Evolutionary conservation across 2,113 vertebrate species (phyloP).

Genomic region (Psephotus haematonotus): DNA sequence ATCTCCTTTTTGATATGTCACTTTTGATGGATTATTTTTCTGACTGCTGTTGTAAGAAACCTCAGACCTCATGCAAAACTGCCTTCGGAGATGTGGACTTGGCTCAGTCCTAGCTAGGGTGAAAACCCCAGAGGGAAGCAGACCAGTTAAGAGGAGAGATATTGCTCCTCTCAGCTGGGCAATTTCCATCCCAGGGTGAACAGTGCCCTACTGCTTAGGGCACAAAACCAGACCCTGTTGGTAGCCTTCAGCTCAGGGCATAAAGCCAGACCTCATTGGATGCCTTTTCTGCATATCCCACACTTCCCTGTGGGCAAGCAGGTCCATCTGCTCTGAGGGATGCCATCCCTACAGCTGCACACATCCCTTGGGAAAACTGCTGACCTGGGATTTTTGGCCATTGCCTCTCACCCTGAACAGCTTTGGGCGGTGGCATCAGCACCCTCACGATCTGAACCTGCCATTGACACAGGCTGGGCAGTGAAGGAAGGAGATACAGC

Average conservation of each 20-base stretch:
- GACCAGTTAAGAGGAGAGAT: accelerated
- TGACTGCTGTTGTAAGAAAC: background rate
- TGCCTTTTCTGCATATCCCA: background rate
- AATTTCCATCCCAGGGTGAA: background rate
- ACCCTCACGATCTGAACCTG: background rate
- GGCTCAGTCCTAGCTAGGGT: background rate
- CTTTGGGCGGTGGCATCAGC: background rate
- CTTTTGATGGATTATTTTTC: background rate
- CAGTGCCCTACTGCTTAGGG: background rate
- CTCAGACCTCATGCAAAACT: background rate
- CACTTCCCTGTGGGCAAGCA: background rate
- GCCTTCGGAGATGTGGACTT: background rate
- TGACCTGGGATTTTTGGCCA: background rate
- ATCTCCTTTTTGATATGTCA: background rate
- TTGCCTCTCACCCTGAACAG: accelerated
- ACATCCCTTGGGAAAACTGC: background rate
- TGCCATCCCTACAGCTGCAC: background rate
- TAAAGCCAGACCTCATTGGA: accelerated
- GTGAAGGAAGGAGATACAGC: background rate
- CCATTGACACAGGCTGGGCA: background rate
- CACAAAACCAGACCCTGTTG: background rate
- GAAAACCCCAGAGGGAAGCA: background rate
- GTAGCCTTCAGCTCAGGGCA: background rate
- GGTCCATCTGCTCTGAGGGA: background rate
- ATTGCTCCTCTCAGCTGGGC: accelerated